Evolutionary conservation across 1,140 invertebrate species (phyloP).

Genomic region (Heliconius nattereri): DNA sequence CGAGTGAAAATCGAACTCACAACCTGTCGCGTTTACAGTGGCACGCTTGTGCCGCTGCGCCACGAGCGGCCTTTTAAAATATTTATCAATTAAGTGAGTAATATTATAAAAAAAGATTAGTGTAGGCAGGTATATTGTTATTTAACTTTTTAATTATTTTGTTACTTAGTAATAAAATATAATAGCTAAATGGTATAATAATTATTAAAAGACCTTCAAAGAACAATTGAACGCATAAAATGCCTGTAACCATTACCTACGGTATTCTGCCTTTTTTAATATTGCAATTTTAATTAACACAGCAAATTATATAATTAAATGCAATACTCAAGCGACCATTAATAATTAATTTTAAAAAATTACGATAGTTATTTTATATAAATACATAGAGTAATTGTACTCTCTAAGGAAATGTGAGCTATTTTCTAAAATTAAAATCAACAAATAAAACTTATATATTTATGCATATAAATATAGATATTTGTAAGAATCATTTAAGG

Average conservation of each 20-base stretch:
- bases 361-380: constrained; percentile 12
- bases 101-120: no score
- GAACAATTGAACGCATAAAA: constrained; percentile 21
- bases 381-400: constrained; percentile 20
- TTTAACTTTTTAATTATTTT: no score
- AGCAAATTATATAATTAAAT: constrained; percentile 38
- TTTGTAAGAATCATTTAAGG: no score
- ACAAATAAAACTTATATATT: no score
- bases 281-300: constrained; percentile 41
- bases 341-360: constrained; percentile 28
- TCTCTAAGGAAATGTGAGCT: constrained; percentile 1
- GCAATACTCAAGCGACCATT: constrained; percentile 33
- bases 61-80: no score
- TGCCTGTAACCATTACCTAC: constrained; percentile 22
- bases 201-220: constrained; percentile 6
- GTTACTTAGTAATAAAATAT: not conserved
- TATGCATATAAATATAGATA: no score
- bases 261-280: constrained; percentile 27
- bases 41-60: no score
- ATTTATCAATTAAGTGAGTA: no score
- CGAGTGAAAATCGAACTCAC: no score
- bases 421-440: not conserved
- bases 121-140: no score
- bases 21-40: no score
- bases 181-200: not conserved